Percentiles rank a stretch among this genome's conserved stretches.
Conservation (phyloP, 2,113 vertebrate species). For the Hypocryptadius cinnamomeus region DNA sequence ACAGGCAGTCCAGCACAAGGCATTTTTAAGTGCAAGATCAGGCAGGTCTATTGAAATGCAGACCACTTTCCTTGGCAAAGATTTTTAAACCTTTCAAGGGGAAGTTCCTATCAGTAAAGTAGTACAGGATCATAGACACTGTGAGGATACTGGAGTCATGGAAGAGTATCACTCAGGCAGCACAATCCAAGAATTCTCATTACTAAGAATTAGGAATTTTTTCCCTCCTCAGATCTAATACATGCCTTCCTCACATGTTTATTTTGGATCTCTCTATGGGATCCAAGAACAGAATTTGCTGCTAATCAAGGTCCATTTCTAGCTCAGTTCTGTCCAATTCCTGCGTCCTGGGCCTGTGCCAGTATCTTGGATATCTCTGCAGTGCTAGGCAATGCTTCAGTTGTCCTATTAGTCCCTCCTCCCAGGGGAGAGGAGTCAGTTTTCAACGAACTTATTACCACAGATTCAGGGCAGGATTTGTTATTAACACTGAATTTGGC, state of each 20-base stretch:
- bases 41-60: conserved; percentile 30
- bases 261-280: background rate
- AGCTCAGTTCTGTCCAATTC: background rate
- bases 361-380: background rate
- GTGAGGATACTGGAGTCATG: background rate
- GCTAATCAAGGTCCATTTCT: background rate
- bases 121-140: conserved; percentile 32
- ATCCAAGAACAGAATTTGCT: conserved; percentile 11
- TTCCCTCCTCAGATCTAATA: background rate
- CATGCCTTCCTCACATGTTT: background rate
- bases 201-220: background rate
- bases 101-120: conserved; percentile 7
- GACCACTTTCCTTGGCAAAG: conserved; percentile 55
- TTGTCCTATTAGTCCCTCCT: conserved; percentile 1
- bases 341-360: background rate
- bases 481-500: conserved; percentile 26
- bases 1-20: conserved; percentile 53
- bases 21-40: conserved; percentile 53
- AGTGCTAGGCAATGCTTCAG: background rate
- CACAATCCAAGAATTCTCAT: conserved; percentile 4
- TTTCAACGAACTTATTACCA: conserved; percentile 1
- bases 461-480: conserved; percentile 5
- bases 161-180: background rate
- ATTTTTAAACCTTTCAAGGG: conserved; percentile 33
- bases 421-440: background rate